Conservation (phyloP, 2,113 vertebrate genomes). For the Lagopus muta region DNA sequence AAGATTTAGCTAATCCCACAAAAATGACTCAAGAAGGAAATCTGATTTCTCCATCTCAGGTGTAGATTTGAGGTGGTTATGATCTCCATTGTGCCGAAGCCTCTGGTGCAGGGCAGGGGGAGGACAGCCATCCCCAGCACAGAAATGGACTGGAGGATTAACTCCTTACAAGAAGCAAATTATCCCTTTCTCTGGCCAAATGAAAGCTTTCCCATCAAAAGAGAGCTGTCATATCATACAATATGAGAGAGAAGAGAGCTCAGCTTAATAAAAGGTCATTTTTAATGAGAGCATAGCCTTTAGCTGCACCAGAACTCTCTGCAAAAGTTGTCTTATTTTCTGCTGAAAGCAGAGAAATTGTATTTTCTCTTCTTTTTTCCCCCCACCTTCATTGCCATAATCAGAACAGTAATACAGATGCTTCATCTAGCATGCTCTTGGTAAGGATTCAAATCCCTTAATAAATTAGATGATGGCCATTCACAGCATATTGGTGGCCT, state of each 20-base stretch:
- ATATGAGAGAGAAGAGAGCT: constrained; percentile 57
- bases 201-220: constrained; percentile 75
- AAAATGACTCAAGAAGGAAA: constrained; percentile 89
- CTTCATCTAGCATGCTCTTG: neutral
- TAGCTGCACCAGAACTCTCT: neutral
- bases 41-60: constrained; percentile 92
- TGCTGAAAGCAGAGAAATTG: constrained; percentile 26
- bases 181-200: constrained; percentile 71
- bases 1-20: constrained; percentile 92
- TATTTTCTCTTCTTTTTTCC: constrained; percentile 22
- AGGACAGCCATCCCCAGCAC: constrained; percentile 63
- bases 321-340: constrained; percentile 63
- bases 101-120: constrained; percentile 48
- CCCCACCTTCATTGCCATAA: neutral
- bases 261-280: constrained; percentile 55
- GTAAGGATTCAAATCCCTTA: constrained; percentile 6
- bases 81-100: constrained; percentile 86
- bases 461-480: constrained; percentile 39
- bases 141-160: constrained; percentile 76
- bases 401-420: neutral
- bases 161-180: constrained; percentile 75
- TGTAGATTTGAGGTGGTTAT: constrained; percentile 80
- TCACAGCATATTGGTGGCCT: neutral
- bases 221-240: constrained; percentile 75
- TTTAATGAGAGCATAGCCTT: constrained; percentile 40